Conservation (phyloP, 1,140 invertebrate genomes). For the Monochamus saltuarius region DNA sequence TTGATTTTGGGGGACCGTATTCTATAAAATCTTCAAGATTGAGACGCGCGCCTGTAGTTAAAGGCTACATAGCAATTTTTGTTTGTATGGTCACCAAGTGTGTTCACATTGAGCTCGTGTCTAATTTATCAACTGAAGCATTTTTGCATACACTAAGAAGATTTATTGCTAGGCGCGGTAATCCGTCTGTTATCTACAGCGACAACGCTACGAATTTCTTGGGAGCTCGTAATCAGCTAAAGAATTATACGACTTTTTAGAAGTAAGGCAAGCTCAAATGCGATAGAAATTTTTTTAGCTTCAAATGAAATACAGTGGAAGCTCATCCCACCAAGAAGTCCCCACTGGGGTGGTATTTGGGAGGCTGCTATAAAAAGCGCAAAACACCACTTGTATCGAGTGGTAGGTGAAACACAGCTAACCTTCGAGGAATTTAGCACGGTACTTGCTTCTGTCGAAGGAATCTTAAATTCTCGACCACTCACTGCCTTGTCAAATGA, state of each 20-base stretch:
- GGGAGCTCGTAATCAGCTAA: constrained; percentile 3
- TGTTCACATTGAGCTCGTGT: constrained; percentile 4
- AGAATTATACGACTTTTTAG: constrained; percentile 6
- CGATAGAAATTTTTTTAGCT: constrained; percentile 16
- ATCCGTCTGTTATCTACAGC: constrained; percentile 32
- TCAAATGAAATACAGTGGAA: constrained; percentile 33
- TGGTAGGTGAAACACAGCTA: constrained; percentile 28
- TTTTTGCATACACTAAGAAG: constrained; percentile 5
- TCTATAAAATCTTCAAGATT: not conserved
- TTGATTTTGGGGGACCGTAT: constrained; percentile 42
- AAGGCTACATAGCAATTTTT: constrained; percentile 5
- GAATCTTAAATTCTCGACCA: constrained; percentile 41
- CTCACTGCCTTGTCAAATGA: constrained; percentile 29
- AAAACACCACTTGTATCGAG: constrained; percentile 31
- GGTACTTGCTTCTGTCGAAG: constrained; percentile 37
- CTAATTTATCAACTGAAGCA: not conserved
- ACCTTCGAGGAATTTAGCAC: constrained; percentile 39
- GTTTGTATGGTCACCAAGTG: constrained; percentile 6
- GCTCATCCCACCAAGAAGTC: constrained; percentile 36
- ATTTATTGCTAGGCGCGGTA: constrained; percentile 40
- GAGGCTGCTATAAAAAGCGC: constrained; percentile 35
- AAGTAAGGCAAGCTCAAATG: not conserved
- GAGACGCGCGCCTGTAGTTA: not conserved
- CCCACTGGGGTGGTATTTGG: constrained; percentile 36
- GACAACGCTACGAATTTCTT: constrained; percentile 32